Conservation (phyloP, 2,888 invertebrate species). For the Tetragnatha montana region DNA sequence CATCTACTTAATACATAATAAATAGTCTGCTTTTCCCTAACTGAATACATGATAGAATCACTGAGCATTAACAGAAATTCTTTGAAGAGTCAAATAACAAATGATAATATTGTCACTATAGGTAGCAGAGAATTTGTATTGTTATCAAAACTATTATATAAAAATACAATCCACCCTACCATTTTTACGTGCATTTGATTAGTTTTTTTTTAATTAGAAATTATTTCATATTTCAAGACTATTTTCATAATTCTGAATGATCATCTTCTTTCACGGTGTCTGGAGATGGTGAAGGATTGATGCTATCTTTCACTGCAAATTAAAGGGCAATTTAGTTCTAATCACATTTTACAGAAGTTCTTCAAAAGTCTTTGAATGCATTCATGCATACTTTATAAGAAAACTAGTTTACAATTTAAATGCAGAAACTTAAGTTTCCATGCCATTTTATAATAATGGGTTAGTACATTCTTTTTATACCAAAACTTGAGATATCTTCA, state of each 20-base stretch:
- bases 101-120: background rate
- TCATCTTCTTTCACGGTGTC: conserved; percentile 48
- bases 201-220: conserved; percentile 17
- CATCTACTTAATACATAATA: background rate
- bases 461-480: background rate
- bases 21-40: no score
- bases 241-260: conserved; percentile 69
- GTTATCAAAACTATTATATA: conserved; percentile 54
- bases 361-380: no score
- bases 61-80: no score
- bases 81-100: no score
- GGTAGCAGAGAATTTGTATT: conserved; percentile 1
- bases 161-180: conserved; percentile 60
- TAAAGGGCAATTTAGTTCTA: background rate
- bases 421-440: background rate
- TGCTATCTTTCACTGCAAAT: conserved; percentile 33
- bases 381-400: no score
- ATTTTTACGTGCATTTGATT: conserved; percentile 59
- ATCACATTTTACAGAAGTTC: no score
- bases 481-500: background rate
- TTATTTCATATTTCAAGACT: conserved; percentile 41
- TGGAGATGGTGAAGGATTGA: conserved; percentile 51
- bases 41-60: no score
- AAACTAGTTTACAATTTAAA: background rate
- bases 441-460: no score